Conservation (phyloP, 2,113 vertebrate species). For the Syrrhaptes paradoxus region DNA sequence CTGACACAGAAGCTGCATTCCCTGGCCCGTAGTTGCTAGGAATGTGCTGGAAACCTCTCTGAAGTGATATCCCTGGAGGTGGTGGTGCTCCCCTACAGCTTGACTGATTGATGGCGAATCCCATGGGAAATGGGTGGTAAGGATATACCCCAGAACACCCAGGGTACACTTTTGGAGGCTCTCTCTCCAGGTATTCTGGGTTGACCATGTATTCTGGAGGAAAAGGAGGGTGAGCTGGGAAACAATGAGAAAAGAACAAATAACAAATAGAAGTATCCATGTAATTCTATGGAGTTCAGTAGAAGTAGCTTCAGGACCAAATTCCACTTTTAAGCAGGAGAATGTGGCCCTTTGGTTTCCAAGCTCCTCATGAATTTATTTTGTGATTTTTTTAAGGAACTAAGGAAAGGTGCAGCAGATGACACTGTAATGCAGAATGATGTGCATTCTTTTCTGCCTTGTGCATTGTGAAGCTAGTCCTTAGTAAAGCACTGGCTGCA, state of each 20-base stretch:
- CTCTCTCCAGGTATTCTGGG: constrained; percentile 72
- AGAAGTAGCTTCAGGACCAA: background rate
- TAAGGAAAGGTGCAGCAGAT: background rate
- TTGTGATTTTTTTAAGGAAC: background rate
- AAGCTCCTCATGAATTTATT: background rate
- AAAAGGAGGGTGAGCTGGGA: constrained; percentile 40
- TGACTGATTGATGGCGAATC: constrained; percentile 63
- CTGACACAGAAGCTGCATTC: constrained; percentile 42
- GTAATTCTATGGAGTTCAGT: background rate
- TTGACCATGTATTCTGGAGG: constrained; percentile 34
- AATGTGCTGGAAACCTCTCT: constrained; percentile 62
- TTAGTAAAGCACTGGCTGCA: background rate
- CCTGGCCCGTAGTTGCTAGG: constrained; percentile 48
- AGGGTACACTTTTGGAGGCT: constrained; percentile 65
- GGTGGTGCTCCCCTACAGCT: constrained; percentile 42
- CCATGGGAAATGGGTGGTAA: constrained; percentile 65
- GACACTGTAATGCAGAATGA: background rate
- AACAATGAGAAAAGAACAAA: background rate
- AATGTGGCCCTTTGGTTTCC: background rate
- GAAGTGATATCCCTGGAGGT: constrained; percentile 48
- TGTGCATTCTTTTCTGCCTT: background rate
- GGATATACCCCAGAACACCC: constrained; percentile 62
- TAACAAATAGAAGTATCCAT: background rate
- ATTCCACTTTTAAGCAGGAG: background rate
- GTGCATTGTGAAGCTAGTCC: background rate